Conservation (phyloP, 2,888 invertebrate species). For the Dromius quadrimaculatus region DNA sequence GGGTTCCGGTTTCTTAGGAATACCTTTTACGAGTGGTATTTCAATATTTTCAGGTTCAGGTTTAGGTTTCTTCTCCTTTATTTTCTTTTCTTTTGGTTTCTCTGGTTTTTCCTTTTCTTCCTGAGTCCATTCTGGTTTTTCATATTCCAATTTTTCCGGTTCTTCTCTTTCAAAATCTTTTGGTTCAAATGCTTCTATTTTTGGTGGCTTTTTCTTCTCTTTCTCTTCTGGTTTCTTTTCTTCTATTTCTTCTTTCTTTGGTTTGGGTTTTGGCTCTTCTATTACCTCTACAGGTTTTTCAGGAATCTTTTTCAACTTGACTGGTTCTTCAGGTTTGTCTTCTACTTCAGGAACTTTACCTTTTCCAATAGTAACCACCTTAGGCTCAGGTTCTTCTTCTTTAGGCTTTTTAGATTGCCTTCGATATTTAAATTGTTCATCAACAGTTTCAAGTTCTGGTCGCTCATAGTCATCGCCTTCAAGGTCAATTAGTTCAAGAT, state of each 20-base stretch:
- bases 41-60: constrained; percentile 65
- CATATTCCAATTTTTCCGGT: constrained; percentile 62
- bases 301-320: constrained; percentile 65
- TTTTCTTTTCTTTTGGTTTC: constrained; percentile 59
- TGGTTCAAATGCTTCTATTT: constrained; percentile 61
- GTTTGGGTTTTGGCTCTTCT: constrained; percentile 57
- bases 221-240: constrained; percentile 57
- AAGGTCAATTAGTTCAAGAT: constrained; percentile 64
- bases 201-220: constrained; percentile 59
- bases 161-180: constrained; percentile 57
- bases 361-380: constrained; percentile 62
- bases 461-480: constrained; percentile 66
- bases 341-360: constrained; percentile 63
- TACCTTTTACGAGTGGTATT: constrained; percentile 63
- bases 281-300: constrained; percentile 61
- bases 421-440: constrained; percentile 61
- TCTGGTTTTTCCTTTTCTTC: constrained; percentile 62
- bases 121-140: constrained; percentile 60
- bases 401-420: constrained; percentile 57
- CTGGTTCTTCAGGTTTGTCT: constrained; percentile 59
- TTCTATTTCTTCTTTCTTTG: constrained; percentile 58
- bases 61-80: constrained; percentile 55
- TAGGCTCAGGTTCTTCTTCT: constrained; percentile 58
- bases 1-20: constrained; percentile 65
- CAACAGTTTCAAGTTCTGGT: constrained; percentile 63